Conservation (phyloP, 2,888 invertebrate genomes). For the Spialia ferax region DNA sequence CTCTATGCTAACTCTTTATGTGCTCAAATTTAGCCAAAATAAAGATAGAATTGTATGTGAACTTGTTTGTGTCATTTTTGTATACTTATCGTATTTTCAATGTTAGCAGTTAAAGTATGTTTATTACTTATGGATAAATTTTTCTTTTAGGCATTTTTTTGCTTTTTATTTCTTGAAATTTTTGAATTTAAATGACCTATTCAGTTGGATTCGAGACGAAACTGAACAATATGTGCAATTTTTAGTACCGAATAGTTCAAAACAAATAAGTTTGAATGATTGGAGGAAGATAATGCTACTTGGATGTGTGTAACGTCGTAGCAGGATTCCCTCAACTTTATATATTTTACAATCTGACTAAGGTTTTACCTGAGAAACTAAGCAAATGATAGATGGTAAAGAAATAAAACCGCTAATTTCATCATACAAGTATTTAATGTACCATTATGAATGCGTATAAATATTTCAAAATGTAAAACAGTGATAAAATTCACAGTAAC, state of each 20-base stretch:
- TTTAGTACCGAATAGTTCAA: no score
- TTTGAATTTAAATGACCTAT: no score
- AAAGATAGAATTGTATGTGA: constrained; percentile 11
- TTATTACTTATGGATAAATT: no score
- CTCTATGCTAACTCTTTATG: constrained; percentile 6
- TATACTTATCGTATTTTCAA: not conserved
- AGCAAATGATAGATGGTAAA: no score
- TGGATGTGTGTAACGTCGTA: not conserved
- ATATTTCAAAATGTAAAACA: constrained; percentile 87
- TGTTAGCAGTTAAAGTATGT: not conserved
- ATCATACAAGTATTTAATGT: constrained; percentile 86
- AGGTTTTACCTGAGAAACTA: no score
- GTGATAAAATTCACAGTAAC: constrained; percentile 87
- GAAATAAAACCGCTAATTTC: constrained; percentile 70
- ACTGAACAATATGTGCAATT: no score
- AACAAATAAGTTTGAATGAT: no score
- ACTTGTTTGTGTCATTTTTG: constrained; percentile 3
- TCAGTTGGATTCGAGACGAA: no score
- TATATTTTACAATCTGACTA: not conserved
- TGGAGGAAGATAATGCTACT: no score
- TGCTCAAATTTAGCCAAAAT: constrained; percentile 25
- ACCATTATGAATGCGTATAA: constrained; percentile 86
- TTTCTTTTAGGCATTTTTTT: no score
- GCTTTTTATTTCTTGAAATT: no score
- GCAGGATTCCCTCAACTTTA: no score